A percentile compares a stretch with the other conserved stretches of the same genome.
Conservation (phyloP, 2,888 invertebrate genomes). For the Acholoe squamosa region DNA sequence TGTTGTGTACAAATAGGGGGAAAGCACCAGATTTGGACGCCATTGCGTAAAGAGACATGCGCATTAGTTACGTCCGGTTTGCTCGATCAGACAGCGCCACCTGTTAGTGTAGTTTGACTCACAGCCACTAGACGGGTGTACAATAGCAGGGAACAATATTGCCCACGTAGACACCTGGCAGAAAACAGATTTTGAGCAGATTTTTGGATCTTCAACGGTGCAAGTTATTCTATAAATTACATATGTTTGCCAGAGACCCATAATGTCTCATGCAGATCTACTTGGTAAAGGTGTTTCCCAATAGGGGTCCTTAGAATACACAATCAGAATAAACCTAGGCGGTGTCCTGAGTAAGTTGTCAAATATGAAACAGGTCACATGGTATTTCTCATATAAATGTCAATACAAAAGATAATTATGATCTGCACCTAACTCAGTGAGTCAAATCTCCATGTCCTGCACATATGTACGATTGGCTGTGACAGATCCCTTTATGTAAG, state of each 20-base stretch:
- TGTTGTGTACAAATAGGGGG: slow-evolving; percentile 57
- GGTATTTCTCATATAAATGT: slow-evolving; percentile 4
- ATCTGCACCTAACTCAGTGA: not conserved
- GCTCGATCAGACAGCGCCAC: slow-evolving; percentile 15
- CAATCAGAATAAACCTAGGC: no score
- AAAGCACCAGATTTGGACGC: slow-evolving; percentile 34
- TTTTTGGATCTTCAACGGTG: not conserved
- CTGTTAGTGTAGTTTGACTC: slow-evolving; percentile 43
- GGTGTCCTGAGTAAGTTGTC: not conserved
- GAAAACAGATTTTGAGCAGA: not conserved
- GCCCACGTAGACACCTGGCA: not conserved
- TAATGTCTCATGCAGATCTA: no score
- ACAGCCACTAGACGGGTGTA: not conserved
- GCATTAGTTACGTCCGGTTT: slow-evolving; percentile 47
- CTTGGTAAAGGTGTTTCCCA: no score
- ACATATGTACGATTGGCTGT: not conserved
- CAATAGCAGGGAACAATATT: not conserved
- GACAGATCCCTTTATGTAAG: slow-evolving; percentile 18
- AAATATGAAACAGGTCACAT: not conserved
- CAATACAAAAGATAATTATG: not conserved
- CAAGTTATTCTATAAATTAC: no score
- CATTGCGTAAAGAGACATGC: slow-evolving; percentile 53
- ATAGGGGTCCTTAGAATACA: no score
- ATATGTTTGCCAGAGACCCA: no score
- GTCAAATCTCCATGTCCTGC: not conserved